Percentiles rank a stretch among this genome's conserved stretches.
Conservation (phyloP, 2,888 invertebrate species). For the Lasioglossum lativentre region DNA sequence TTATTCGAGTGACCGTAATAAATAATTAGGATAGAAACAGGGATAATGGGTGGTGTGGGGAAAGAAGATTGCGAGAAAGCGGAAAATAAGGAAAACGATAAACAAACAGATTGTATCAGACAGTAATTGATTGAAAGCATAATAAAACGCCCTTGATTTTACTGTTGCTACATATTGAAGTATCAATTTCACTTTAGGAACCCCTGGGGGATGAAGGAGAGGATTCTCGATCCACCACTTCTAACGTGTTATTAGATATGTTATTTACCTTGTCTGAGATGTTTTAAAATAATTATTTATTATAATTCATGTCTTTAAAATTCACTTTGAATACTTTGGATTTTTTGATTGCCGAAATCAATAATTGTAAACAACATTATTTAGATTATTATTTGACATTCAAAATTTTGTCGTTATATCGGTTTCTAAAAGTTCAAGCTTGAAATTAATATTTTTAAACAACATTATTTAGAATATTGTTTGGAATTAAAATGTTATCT, state of each 20-base stretch:
- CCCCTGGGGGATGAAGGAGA: neutral
- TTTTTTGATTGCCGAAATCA: neutral
- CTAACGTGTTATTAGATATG: neutral
- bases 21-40: neutral
- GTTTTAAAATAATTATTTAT: neutral
- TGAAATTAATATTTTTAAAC: neutral
- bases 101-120: neutral
- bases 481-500: neutral
- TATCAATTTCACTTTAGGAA: slow-evolving; percentile 10
- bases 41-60: neutral
- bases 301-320: neutral
- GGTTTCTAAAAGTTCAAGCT: neutral
- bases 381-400: neutral
- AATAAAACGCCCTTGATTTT: slow-evolving; percentile 7
- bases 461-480: neutral
- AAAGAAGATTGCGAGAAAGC: neutral
- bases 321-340: neutral
- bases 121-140: slow-evolving; percentile 7
- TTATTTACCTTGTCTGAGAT: neutral
- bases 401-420: neutral
- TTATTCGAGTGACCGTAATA: neutral
- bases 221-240: neutral
- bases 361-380: too few relatives aligned
- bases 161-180: slow-evolving; percentile 4
- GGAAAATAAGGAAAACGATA: neutral